Evolutionary conservation across 2,797 vertebrate genomes (phyloP), one percentile per base, ranked within the genome.

Genomic region (Gymnoscopelus braueri): DNA sequence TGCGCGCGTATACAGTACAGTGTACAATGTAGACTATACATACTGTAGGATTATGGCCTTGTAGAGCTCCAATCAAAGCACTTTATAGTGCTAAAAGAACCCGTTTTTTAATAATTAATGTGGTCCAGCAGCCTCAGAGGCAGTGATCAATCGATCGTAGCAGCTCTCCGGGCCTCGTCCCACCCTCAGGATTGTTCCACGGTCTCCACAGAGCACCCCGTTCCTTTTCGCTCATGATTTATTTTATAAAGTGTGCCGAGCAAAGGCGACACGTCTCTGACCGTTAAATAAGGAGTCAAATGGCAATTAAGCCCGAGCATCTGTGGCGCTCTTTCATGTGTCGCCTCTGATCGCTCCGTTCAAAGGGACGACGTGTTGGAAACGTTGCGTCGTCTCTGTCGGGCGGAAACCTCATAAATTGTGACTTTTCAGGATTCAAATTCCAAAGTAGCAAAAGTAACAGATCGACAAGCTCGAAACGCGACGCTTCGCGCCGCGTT

Each of bases 21-120:
- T 19, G 19, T 19, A 19, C 19, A 19, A 19, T 19, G 19, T 19
- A 2, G 67, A 57, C 83, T 86, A 89, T 83, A 85, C 79, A 83
- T 89, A n/a, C n/a, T n/a, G n/a, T n/a, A 85, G 80, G 74, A 78
- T 82, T 69, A 76, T 78, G 61, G 79, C 64, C 69, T 32, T 53
- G 29, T 53, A 44, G 74, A 79, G 83, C 81, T 84, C 74, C 63
- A 85, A 74, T 85, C 79, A 71, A 72, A 74, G 75, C 85, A 86
- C 80, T 90, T 90, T 87, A 77, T 83, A 68, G 86, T 60, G 74
- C 87, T 90, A 87, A 89, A 89, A 84, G 82, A 88, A 81, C 78
- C 81, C 49, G 15, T 65, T 71, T 19, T 75, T 93, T 79, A 91
- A 93, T 92, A 90, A 92, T 93, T 89, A 84, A 93, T 90, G 8